Evolutionary conservation across 2,888 invertebrate genomes (phyloP), one percentile per base, ranked within the genome.

Genomic region (Ochropleura plecta): DNA sequence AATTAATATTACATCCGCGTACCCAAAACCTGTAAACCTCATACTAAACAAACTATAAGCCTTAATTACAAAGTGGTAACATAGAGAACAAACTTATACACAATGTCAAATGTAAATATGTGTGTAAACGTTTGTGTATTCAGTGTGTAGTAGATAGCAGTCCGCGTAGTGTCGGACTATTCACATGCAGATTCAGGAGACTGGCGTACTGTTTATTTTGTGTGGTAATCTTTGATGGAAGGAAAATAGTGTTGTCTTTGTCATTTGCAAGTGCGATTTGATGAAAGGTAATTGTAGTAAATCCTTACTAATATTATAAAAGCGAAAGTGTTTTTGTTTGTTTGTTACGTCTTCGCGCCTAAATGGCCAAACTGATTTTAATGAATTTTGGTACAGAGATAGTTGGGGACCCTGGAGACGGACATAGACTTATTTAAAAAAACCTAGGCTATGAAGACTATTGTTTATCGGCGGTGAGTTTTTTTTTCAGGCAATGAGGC

Each of bases 81-180:
- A 55, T 44, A 68, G 49, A 44, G 18, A n/a, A 57, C 70, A 62
- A 81, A 80, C 70, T 75, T 75, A 53, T 65, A 69, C 73, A 76
- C 59, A 69, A 78, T 78, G 81, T 73, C n/a, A 70, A 85, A 79
- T 68, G 73, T 84, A 84, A 84, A 82, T 70, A 80, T 80, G 60
- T 79, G 70, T 60, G 59, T 72, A 65, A 63, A 68, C 63, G 70
- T 67, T 84, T 84, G 76, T 72, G 71, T 80, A 76, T 81, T 71
- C 76, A 70, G 66, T 69, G 63, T 66, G 71, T 79, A 79, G 73
- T 49, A 53, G 59, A 59, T 60, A 64, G 2, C 60, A 60, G 42
- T 46, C 60, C 20, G 51, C 49, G 64, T 76, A 81, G 74, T 70
- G 57, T 59, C 16, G 59, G 51, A 59, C 67, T 51, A 82, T 84